Conservation (phyloP, 1,140 invertebrate genomes). For the Pseudoatta argentina region DNA sequence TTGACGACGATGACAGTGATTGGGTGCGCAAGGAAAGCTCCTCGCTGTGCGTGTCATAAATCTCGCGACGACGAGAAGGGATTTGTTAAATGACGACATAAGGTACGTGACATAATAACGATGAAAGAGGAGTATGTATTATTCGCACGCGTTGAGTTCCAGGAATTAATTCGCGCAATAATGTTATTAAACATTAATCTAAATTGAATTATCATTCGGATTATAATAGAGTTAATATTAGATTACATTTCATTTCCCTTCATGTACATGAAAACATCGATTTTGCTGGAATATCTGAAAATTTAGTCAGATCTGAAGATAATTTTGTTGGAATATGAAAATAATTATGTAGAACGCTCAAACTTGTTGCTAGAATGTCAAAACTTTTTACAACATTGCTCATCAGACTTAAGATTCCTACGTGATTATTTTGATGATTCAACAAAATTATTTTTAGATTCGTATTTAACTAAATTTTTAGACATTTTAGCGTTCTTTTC, state of each 20-base stretch:
- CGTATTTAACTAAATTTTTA: too few species aligned
- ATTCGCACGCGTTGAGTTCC: neutral
- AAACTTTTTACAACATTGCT: too few species aligned
- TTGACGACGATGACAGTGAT: conserved; percentile 53
- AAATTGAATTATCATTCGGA: neutral
- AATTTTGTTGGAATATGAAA: too few species aligned
- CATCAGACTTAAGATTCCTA: too few species aligned
- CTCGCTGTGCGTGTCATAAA: conserved; percentile 61
- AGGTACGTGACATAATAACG: conserved; percentile 46
- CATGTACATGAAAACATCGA: too few species aligned
- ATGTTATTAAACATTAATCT: neutral
- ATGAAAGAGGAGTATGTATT: neutral
- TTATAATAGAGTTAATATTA: neutral
- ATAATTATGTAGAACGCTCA: too few species aligned
- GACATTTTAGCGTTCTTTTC: too few species aligned
- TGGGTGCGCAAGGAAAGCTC: conserved; percentile 43
- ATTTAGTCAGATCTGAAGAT: too few species aligned
- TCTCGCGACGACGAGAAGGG: conserved; percentile 13
- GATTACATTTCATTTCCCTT: neutral
- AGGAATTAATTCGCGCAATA: conserved; percentile 16
- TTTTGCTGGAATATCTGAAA: too few species aligned
- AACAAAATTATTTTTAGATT: too few species aligned
- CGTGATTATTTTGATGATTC: too few species aligned
- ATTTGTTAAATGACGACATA: conserved; percentile 19
- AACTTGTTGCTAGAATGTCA: too few species aligned